Base-by-base conservation (phyloP, 35 echinoderm and acorn worm species). In the Eucidaris tribuloides region DNA sequence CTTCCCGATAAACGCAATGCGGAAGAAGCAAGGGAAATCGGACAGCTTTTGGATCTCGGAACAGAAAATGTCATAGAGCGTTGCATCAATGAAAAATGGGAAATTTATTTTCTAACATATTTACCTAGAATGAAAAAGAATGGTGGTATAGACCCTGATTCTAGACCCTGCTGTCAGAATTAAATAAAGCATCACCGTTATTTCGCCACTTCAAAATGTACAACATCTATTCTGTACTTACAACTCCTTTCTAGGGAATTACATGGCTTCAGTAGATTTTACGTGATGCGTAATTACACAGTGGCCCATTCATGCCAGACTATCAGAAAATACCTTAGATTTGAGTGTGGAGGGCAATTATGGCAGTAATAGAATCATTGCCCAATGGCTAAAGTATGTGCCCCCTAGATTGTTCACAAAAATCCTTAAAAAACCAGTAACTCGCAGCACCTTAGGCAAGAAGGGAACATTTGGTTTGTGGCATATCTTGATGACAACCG, bases 161-260 rank as follows among this genome's bases (percentile, higher is more conserved):
- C 45, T 88, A 5, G 80, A 93, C 65, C 50, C 84, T 32, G 83
- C 84, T 22, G 41, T 65, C 2, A 43, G 84, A 4, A 91, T 84
- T 84, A 36, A 90, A 63, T 59, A 20, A 22, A 29, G 81, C 0
- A 1, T 1, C 1, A n/a, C n/a, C n/a, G n/a, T n/a, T n/a, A n/a
- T 81, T 86, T 76, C 48, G 79, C 20, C 88, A 87, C 62, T 87
- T 87, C 76, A 87, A 87, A 27, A 87, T 87, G 85, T 52, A 87
- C 14, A 65, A 59, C 43, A 42, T 87, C 19, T 40, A 6, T 49
- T 34, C 71, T 23, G 85, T 46, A 7, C 43, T 49, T 30, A 32
- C 54, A 7, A 38, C 79, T 7, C 42, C 2, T 54, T 38, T 17
- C 39, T 11, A 30, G 71, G 52, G 36, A 25, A 62, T 62, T 58